phyloP scores from a whole-genome alignment of 2,113 vertebrate species.

The Petrocephalus microphthalmus region DNA sequence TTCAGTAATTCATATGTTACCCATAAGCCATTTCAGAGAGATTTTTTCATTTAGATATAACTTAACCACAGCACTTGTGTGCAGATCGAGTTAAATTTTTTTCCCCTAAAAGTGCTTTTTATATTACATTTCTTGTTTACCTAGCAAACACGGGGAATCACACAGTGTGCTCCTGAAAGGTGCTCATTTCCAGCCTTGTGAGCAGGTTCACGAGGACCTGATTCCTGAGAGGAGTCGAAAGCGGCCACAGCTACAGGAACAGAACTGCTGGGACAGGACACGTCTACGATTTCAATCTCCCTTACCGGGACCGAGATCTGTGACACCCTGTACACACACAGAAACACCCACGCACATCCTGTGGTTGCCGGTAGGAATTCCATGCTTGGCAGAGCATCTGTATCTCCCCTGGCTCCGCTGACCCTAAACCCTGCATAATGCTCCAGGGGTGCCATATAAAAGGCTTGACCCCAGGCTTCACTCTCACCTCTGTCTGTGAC shows the following conservation, averaged over 20 bases:
- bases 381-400: not conserved
- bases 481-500: not conserved
- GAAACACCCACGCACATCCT: not conserved
- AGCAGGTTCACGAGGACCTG: not conserved
- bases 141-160: not conserved
- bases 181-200: not conserved
- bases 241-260: not conserved
- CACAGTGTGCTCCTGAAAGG: not conserved
- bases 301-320: not conserved
- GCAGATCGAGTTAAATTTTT: conserved; percentile 21
- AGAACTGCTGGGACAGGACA: not conserved
- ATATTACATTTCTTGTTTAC: conserved; percentile 9
- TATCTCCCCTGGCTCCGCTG: not conserved
- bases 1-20: conserved; percentile 51
- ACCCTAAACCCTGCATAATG: not conserved
- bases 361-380: not conserved
- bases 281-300: not conserved
- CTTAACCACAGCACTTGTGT: conserved; percentile 23
- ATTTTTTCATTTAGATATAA: conserved; percentile 46
- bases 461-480: not conserved
- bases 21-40: conserved; percentile 40
- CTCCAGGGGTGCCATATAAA: too few relatives aligned
- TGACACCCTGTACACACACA: not conserved
- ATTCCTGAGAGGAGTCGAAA: not conserved
- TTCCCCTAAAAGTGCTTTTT: conserved; percentile 29